A percentile compares a stretch with the other conserved stretches of the same genome.
Conservation (phyloP, 2,113 vertebrate species). For the Campylomormyrus numenius region DNA sequence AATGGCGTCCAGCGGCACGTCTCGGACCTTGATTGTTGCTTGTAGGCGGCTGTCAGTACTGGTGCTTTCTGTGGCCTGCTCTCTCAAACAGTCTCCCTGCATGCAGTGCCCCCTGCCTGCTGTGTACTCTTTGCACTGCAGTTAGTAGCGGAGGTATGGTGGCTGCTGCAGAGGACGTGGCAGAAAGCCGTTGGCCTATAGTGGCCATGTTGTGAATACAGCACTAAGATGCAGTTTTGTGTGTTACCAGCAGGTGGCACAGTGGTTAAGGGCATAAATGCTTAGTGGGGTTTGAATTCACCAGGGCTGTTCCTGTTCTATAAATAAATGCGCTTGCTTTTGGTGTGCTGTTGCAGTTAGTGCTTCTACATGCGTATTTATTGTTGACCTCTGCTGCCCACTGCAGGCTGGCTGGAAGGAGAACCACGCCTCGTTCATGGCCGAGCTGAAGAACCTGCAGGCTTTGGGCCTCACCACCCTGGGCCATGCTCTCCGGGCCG, state of each 20-base stretch:
- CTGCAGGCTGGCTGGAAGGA: slow-evolving; percentile 93
- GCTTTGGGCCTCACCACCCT: slow-evolving; percentile 87
- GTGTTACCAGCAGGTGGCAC: neutral
- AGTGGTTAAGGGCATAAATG: neutral
- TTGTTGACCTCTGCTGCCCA: neutral
- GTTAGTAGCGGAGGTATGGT: neutral
- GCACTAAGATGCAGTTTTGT: neutral
- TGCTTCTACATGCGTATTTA: neutral
- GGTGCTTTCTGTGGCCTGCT: neutral
- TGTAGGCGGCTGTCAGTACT: neutral
- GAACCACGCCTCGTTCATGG: slow-evolving; percentile 96
- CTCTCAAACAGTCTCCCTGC: neutral
- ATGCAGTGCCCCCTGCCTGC: neutral
- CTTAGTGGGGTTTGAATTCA: neutral
- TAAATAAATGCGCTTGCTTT: neutral
- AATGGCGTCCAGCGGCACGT: neutral
- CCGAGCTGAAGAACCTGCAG: slow-evolving; percentile 94
- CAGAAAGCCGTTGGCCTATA: neutral
- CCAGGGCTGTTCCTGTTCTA: neutral
- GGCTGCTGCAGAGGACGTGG: neutral
- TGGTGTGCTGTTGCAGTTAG: neutral
- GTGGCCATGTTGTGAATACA: neutral
- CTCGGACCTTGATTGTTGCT: neutral
- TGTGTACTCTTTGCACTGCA: neutral
- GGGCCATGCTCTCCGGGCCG: slow-evolving; percentile 86